phyloP scores from a whole-genome alignment of 2,113 vertebrate genomes.

The Mobula hypostoma region DNA sequence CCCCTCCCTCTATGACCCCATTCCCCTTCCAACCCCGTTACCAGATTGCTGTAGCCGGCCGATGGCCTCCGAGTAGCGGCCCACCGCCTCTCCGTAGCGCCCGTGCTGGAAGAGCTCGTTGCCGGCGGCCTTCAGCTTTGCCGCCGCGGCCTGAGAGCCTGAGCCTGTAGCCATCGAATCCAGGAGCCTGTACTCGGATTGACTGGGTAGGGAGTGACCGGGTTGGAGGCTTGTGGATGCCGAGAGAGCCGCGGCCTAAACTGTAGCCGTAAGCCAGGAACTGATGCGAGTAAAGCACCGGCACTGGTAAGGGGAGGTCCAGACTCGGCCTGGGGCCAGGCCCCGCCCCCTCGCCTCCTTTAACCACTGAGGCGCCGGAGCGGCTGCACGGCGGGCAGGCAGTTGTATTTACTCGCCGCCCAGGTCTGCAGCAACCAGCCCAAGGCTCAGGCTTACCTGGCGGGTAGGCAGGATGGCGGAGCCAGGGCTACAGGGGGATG shows the following conservation, averaged over 20 bases:
- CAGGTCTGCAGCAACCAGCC: too few relatives aligned
- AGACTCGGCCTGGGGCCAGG: not conserved
- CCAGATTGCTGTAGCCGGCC: conserved; percentile 48
- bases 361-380: too few relatives aligned
- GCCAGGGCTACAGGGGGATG: too few relatives aligned
- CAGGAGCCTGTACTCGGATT: fast-evolving
- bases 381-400: too few relatives aligned
- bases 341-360: not conserved
- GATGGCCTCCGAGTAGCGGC: conserved; percentile 72
- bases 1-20: not conserved
- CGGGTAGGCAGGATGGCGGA: too few relatives aligned
- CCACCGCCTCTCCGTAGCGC: conserved; percentile 73
- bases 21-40: not conserved
- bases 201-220: not conserved
- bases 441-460: too few relatives aligned
- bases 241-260: too few relatives aligned
- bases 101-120: conserved; percentile 78
- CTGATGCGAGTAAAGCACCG: not conserved
- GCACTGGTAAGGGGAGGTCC: not conserved
- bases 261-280: not conserved
- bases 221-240: fast-evolving
- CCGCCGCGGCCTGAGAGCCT: conserved; percentile 46
- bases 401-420: too few relatives aligned
- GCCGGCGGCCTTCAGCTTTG: conserved; percentile 63
- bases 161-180: conserved; percentile 41